Percentiles rank a stretch among this genome's conserved stretches.
phyloP scores from a whole-genome alignment of 2,113 vertebrate species.

The Pseudorhombus dupliciocellatus region DNA sequence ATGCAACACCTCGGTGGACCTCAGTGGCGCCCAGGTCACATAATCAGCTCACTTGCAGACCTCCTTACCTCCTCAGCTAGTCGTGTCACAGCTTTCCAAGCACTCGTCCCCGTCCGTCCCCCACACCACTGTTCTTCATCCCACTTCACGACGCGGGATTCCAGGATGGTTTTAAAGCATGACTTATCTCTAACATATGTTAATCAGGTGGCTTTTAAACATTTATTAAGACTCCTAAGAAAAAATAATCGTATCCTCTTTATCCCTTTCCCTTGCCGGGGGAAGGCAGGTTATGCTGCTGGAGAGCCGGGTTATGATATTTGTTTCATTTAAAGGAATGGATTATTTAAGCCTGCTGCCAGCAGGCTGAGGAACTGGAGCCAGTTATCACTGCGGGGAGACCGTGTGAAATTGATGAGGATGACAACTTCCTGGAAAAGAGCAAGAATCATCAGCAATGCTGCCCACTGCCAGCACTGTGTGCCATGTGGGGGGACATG shows the following conservation, averaged over 20 bases:
- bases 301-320: slow-evolving; percentile 4
- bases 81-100: slow-evolving; percentile 44
- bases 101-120: slow-evolving; percentile 34
- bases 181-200: slow-evolving; percentile 8
- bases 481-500: slow-evolving; percentile 13
- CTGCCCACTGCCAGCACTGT: slow-evolving; percentile 4
- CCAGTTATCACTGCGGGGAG: slow-evolving; percentile 34
- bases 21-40: slow-evolving; percentile 18
- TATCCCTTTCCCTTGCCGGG: slow-evolving; percentile 9
- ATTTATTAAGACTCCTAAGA: slow-evolving; percentile 8
- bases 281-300: slow-evolving; percentile 11
- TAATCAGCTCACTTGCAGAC: slow-evolving; percentile 53
- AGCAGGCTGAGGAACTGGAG: slow-evolving; percentile 17
- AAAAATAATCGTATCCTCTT: slow-evolving; percentile 2
- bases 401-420: slow-evolving; percentile 35
- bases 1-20: slow-evolving; percentile 13
- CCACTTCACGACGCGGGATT: slow-evolving; percentile 18
- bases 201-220: slow-evolving; percentile 25
- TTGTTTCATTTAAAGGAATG: slow-evolving; percentile 24
- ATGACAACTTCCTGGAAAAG: slow-evolving; percentile 34
- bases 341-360: slow-evolving; percentile 17
- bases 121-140: slow-evolving; percentile 36
- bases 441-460: slow-evolving; percentile 20
- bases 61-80: slow-evolving; percentile 43
- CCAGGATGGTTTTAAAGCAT: slow-evolving; percentile 21